Evolutionary conservation across 2,797 vertebrate genomes (phyloP).

Genomic region (Balearica regulorum): DNA sequence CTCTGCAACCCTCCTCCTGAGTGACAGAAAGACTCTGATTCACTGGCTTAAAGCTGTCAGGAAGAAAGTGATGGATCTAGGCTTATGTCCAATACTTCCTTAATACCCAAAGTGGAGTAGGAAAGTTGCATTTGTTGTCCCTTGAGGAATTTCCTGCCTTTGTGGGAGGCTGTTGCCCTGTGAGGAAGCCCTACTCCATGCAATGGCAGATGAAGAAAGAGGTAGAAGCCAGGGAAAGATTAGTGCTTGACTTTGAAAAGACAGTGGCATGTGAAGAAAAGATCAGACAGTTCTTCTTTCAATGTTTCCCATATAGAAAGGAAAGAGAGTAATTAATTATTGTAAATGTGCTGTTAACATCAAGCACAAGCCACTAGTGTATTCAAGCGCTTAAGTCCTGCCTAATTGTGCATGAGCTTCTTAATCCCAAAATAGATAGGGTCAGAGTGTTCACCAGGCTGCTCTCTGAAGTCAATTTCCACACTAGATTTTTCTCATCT

Average conservation of each 20-base stretch:
- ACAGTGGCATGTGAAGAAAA: background rate
- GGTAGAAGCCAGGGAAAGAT: background rate
- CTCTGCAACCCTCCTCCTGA: background rate
- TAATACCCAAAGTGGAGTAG: background rate
- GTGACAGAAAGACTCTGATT: background rate
- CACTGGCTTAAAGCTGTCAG: background rate
- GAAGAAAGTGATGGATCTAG: background rate
- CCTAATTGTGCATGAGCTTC: background rate
- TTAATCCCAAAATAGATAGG: background rate
- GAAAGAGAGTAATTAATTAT: background rate
- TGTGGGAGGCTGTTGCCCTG: background rate
- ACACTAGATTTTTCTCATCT: background rate
- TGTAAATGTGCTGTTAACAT: background rate
- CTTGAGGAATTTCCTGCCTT: background rate
- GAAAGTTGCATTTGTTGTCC: background rate
- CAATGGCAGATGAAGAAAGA: background rate
- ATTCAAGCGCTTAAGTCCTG: background rate
- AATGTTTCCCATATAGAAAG: background rate
- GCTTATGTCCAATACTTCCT: background rate
- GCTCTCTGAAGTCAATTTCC: background rate
- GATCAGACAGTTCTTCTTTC: background rate
- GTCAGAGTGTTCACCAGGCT: background rate
- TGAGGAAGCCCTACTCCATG: background rate
- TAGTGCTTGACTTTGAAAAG: background rate
- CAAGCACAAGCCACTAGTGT: rapidly evolving